Conservation (phyloP, 2,888 invertebrate species). For the Melipona beecheii region DNA sequence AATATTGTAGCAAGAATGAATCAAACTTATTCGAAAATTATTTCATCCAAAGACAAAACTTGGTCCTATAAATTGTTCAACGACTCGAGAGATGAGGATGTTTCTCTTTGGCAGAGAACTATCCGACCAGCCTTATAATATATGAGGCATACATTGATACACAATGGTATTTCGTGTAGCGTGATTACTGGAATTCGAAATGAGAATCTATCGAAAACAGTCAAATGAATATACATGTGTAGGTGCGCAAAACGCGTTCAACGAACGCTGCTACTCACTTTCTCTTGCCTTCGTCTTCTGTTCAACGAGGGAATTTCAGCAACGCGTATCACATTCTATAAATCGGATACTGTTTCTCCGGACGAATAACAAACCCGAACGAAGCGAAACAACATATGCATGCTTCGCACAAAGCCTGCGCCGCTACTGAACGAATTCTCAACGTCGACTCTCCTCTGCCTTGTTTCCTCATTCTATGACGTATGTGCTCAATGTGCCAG, state of each 20-base stretch:
- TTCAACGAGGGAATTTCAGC: background rate
- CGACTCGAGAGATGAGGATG: background rate
- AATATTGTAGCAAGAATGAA: background rate
- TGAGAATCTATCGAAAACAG: background rate
- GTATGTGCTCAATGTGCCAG: conserved; percentile 1
- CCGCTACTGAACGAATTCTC: conserved; percentile 47
- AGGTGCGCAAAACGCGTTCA: no score
- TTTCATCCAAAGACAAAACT: background rate
- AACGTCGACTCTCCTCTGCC: background rate
- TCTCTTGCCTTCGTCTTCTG: conserved; percentile 2
- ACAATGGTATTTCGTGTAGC: background rate
- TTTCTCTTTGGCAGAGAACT: no score
- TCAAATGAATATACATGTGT: background rate
- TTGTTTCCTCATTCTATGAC: conserved; percentile 29
- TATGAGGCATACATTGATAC: background rate
- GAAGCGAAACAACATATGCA: background rate
- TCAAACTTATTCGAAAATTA: background rate
- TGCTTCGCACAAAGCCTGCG: conserved; percentile 47
- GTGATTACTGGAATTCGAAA: background rate
- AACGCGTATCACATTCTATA: conserved; percentile 31
- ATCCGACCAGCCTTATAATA: background rate
- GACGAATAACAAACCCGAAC: background rate
- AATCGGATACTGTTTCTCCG: background rate
- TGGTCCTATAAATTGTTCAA: background rate
- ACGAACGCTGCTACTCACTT: conserved; percentile 24